Percentiles rank a stretch among this genome's conserved stretches.
Evolutionary conservation across 2,888 invertebrate species (phyloP).

Genomic region (Nineta flava): DNA sequence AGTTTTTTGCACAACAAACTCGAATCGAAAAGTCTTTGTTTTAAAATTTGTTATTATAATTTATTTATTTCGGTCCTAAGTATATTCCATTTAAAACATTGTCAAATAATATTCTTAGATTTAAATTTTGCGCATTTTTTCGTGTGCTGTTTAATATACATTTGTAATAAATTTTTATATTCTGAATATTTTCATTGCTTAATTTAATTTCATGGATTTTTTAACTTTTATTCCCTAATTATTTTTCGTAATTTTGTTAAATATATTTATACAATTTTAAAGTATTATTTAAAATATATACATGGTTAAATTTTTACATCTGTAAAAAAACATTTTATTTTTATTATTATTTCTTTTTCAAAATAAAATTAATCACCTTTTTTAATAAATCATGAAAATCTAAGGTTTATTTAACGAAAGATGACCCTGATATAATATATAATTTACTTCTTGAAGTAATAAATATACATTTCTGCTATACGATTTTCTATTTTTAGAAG

Average conservation of each 20-base stretch:
- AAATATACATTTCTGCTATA: slow-evolving; percentile 1
- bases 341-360: too few relatives aligned
- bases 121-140: not conserved
- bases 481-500: slow-evolving; percentile 3
- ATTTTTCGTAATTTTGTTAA: not conserved
- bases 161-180: not conserved
- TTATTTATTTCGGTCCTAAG: not conserved
- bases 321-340: too few relatives aligned
- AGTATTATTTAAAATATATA: not conserved
- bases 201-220: not conserved
- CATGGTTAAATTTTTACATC: too few relatives aligned
- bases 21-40: too few relatives aligned
- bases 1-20: too few relatives aligned
- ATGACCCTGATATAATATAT: slow-evolving; percentile 3
- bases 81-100: slow-evolving; percentile 3
- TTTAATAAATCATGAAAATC: too few relatives aligned
- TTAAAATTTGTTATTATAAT: not conserved
- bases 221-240: not conserved
- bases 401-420: not conserved
- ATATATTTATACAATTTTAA: not conserved
- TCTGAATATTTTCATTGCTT: not conserved
- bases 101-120: not conserved
- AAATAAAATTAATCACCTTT: too few relatives aligned
- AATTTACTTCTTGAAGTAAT: slow-evolving; percentile 2
- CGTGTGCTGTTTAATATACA: not conserved